Conservation (phyloP, 2,113 vertebrate genomes). For the Oryzias woworae region DNA sequence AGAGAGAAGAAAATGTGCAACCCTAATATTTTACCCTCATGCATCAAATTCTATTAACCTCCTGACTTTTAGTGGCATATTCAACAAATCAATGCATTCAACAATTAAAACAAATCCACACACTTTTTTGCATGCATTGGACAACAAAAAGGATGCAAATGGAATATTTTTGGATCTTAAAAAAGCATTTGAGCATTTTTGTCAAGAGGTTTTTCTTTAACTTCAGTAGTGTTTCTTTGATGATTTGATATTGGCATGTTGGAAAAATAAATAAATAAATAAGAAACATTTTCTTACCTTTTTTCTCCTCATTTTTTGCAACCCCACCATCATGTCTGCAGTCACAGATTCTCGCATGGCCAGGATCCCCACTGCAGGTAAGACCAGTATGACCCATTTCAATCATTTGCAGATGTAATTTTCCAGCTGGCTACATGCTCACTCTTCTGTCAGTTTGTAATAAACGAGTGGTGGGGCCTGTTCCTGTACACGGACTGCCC, state of each 20-base stretch:
- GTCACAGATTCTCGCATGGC: constrained; percentile 77
- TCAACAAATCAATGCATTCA: background rate
- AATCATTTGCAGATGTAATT: constrained; percentile 68
- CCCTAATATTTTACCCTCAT: constrained; percentile 65
- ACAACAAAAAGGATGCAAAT: no score
- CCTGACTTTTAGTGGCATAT: constrained; percentile 48
- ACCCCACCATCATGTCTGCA: constrained; percentile 44
- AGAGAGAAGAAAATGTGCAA: constrained; percentile 67
- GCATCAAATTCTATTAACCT: constrained; percentile 57
- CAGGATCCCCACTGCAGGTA: constrained; percentile 71
- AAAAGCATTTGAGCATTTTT: no score
- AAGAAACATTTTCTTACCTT: constrained; percentile 30
- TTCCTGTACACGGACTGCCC: constrained; percentile 37
- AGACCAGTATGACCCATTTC: constrained; percentile 71
- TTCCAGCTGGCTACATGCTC: constrained; percentile 70
- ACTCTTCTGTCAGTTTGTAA: constrained; percentile 58
- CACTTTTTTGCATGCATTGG: no score
- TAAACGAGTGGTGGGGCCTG: constrained; percentile 44
- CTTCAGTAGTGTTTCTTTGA: no score
- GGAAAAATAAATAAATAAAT: no score
- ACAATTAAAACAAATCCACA: no score
- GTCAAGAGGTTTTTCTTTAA: no score
- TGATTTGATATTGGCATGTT: no score
- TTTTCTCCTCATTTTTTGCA: constrained; percentile 34
- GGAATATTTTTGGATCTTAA: no score